Evolutionary conservation across 2,797 vertebrate genomes (phyloP), one percentile per base, ranked within the genome.

Genomic region (Podarcis siculus): DNA sequence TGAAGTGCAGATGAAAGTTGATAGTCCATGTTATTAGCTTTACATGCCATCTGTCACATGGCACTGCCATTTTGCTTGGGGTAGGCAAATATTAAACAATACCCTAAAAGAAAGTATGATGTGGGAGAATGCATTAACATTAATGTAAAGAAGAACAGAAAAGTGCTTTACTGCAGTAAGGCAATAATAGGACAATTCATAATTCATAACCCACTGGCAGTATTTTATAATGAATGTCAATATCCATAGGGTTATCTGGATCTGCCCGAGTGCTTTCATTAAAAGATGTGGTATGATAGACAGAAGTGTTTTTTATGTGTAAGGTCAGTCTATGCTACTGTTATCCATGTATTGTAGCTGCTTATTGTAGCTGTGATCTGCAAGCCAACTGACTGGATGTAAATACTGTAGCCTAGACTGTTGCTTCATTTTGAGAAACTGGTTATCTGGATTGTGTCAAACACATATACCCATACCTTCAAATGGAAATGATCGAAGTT

Each of bases 141-240:
- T 73, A 30, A 71, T 80, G 35, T 37, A 37, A 61, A 39, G 4
- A 9, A 32, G 23, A 72, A 32, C 6, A 80, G 3, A 12, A 12
- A 55, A 15, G 32, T 61, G 49, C 12, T 86, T 86, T 32, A 49
- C 42, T 39, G 13, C 19, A 79, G 5, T 66, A 79, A 86, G 45
- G 32, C 39, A 69, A 8, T 66, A 86, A n/a, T 32, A 80, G 35
- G 10, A 42, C 49, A 42, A 72, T 81, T 73, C 49, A 80, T 73
- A 61, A 73, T 87, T 87, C 78, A 81, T 61, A 71, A 81, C 37
- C 15, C 37, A 32, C 7, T 23, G 35, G 37, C 37, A 64, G 35
- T 73, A 64, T 73, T 87, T 87, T 87, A 64, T 64, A 83, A 83
- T 39, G 35, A 75, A 49, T 71, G 23, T 72, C 85, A 86, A 61